Evolutionary conservation across 1,140 invertebrate genomes (phyloP).

Genomic region (Anastrepha ludens): DNA sequence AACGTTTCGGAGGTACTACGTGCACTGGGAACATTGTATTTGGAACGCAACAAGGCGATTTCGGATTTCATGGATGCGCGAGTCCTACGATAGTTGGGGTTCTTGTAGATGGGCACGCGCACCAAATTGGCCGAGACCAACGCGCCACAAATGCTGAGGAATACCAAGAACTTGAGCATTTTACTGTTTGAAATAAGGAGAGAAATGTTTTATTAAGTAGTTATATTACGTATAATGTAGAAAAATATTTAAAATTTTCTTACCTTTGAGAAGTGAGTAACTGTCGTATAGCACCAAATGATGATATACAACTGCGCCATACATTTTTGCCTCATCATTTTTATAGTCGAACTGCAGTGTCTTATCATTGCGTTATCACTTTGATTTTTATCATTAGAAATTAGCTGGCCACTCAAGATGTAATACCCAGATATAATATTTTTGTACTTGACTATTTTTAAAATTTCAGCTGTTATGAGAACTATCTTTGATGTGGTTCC

Average conservation of each 20-base stretch:
- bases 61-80: not conserved
- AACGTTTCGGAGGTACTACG: constrained; percentile 78
- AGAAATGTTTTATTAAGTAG: no score
- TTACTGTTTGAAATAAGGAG: no score
- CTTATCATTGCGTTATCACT: not conserved
- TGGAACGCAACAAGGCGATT: constrained; percentile 14
- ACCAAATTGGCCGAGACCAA: no score
- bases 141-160: no score
- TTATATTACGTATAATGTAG: no score
- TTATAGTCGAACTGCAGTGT: not conserved
- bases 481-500: no score
- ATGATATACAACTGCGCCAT: not conserved
- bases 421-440: not conserved
- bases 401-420: not conserved
- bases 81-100: constrained; percentile 24
- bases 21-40: constrained; percentile 24
- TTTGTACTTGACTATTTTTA: no score
- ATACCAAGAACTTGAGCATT: no score
- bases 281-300: not conserved
- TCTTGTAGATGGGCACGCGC: not conserved
- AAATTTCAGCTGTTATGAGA: no score
- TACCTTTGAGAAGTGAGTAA: no score
- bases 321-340: not conserved
- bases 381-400: not conserved
- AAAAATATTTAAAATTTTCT: no score